phyloP scores from a whole-genome alignment of 2,797 vertebrate genomes.

The Falco cherrug region DNA sequence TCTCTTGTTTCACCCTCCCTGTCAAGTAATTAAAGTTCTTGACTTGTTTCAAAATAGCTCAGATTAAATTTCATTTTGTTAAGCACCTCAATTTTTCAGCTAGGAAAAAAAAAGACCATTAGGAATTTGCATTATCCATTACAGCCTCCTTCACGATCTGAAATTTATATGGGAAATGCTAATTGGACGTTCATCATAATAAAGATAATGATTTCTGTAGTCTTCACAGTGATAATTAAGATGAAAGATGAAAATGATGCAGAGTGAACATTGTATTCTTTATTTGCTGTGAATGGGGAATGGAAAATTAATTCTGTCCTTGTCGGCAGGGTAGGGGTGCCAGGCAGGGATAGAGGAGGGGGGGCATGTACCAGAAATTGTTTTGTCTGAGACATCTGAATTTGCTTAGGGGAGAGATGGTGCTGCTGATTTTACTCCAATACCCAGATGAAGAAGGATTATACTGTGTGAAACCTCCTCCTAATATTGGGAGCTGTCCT shows the following conservation, averaged over 20 bases:
- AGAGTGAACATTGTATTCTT: slow-evolving; percentile 66
- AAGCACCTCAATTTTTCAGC: slow-evolving; percentile 79
- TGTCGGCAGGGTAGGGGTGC: slow-evolving; percentile 16
- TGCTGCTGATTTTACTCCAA: slow-evolving; percentile 4
- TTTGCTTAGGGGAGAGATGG: slow-evolving; percentile 13
- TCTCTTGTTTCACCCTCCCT: slow-evolving; percentile 29
- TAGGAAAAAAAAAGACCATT: slow-evolving; percentile 74
- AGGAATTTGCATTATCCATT: slow-evolving; percentile 78
- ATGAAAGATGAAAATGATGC: slow-evolving; percentile 79
- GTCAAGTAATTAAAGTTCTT: slow-evolving; percentile 80
- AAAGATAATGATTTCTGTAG: slow-evolving; percentile 81
- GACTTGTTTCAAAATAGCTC: slow-evolving; percentile 76
- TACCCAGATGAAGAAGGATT: slow-evolving; percentile 4
- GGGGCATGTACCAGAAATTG: not conserved
- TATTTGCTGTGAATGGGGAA: slow-evolving; percentile 65
- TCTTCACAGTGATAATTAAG: slow-evolving; percentile 79
- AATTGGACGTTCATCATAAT: slow-evolving; percentile 80
- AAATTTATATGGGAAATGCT: slow-evolving; percentile 82
- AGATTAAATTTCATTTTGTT: slow-evolving; percentile 81
- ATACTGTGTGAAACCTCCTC: not conserved
- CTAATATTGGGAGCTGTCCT: not conserved
- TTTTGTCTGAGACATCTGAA: slow-evolving; percentile 1
- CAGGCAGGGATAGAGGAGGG: not conserved
- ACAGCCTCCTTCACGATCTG: slow-evolving; percentile 74
- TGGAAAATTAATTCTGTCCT: slow-evolving; percentile 61